Base-by-base conservation (phyloP, 2,113 vertebrate genomes). In the Clarias macrocephalus region DNA sequence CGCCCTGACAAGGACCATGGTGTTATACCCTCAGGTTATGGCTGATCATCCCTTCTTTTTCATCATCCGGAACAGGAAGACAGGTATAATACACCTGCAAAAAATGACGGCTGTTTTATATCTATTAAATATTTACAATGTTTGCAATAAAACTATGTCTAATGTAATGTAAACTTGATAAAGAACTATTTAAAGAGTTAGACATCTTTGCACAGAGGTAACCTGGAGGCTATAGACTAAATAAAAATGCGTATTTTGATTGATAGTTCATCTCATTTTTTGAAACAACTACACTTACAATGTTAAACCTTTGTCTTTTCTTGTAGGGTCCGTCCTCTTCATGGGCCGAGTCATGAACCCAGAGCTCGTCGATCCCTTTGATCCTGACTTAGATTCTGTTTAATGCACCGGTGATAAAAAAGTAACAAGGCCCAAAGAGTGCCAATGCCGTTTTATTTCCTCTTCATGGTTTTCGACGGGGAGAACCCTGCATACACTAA, bases 341-440 rank as follows among this genome's bases (percentile, higher is more conserved):
- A 97, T 99, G 97, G 98, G 98, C 82, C 95, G 98, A 92, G 97
- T 99, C 85, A 97, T 99, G 98, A 97, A 97, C 91, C 98, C 98
- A 0, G 98, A 99, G 92, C 94, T 96, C 81, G 95, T 98, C 92
- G 97, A 97, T 70, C 82, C 95, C 65, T 97, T 92, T 33, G 96
- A 96, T 91, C 96, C 95, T 0, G 96, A 98, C 89, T 98, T 97
- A 54, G 97, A 99, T 88, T 96, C 96, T 89, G 96, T 97, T 91
- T 99, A 97, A 93, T 72, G 76, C 25, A n/a, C 1, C 15, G 23
- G 15, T 21, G 18, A n/a, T 16, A n/a, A 15, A 82, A 37, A 68
- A 33, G 33, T 54, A 76, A 73, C 80, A 48, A 63, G 73, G 54
- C 80, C 77, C 70, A 80, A 65, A 68, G 81, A 75, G 80, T 25